phyloP scores from a whole-genome alignment of 2,113 vertebrate genomes.

The Hoplias malabaricus region DNA sequence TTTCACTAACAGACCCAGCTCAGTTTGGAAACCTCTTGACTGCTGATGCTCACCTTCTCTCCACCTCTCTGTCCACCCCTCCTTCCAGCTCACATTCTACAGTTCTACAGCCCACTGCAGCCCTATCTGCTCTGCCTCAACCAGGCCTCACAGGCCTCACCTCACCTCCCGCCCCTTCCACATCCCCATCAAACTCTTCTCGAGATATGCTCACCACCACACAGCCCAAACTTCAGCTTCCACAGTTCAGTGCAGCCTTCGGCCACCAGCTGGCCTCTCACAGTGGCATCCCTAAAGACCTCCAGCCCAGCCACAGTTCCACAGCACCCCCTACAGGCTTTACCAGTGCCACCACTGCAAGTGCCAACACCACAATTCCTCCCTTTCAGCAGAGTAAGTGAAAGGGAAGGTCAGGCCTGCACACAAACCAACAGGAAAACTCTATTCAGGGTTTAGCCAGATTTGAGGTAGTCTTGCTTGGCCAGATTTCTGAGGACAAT shows the following conservation, averaged over 20 bases:
- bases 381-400: conserved; percentile 88
- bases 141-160: conserved; percentile 80
- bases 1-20: conserved; percentile 86
- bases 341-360: conserved; percentile 89
- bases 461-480: neutral
- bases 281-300: conserved; percentile 98
- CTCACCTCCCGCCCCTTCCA: conserved; percentile 71
- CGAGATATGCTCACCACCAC: conserved; percentile 84
- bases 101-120: conserved; percentile 90
- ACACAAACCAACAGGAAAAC: conserved; percentile 11
- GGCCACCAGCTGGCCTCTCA: conserved; percentile 97
- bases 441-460: conserved; percentile 38
- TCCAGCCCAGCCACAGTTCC: conserved; percentile 99
- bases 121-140: conserved; percentile 90
- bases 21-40: conserved; percentile 91
- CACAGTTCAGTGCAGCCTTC: conserved; percentile 98
- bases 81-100: conserved; percentile 90
- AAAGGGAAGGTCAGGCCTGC: conserved; percentile 38
- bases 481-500: no score
- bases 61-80: conserved; percentile 95
- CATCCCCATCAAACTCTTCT: conserved; percentile 55
- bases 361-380: conserved; percentile 87
- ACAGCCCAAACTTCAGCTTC: conserved; percentile 95
- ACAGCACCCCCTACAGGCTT: conserved; percentile 96
- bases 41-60: conserved; percentile 92